phyloP scores from a whole-genome alignment of 2,888 invertebrate species.

The Plemyria rubiginata region DNA sequence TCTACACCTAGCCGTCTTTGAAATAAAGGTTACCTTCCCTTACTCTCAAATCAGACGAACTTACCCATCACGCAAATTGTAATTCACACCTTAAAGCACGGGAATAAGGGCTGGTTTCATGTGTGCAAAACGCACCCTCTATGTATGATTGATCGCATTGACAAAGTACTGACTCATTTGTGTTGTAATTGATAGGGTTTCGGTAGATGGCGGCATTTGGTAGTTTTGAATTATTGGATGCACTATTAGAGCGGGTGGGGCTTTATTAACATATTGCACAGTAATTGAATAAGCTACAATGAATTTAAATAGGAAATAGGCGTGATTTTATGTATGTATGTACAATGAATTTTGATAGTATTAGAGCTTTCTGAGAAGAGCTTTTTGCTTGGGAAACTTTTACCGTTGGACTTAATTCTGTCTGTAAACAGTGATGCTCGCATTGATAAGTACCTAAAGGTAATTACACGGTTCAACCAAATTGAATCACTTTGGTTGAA shows the following conservation, averaged over 20 bases:
- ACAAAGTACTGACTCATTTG: conserved; percentile 40
- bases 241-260: conserved; percentile 19
- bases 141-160: conserved; percentile 39
- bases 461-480: too few species aligned
- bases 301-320: neutral
- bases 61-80: conserved; percentile 1
- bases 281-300: neutral
- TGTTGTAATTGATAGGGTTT: conserved; percentile 26
- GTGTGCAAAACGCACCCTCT: conserved; percentile 21
- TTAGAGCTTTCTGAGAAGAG: too few species aligned
- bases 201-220: neutral
- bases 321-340: neutral
- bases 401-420: too few species aligned
- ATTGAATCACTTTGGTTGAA: too few species aligned
- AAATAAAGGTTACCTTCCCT: conserved; percentile 10
- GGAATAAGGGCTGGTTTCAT: conserved; percentile 24
- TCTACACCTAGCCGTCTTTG: conserved; percentile 13
- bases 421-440: too few species aligned
- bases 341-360: too few species aligned
- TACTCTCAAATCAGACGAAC: neutral
- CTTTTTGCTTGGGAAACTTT: too few species aligned
- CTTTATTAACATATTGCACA: neutral
- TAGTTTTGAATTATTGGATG: conserved; percentile 36
- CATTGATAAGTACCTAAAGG: too few species aligned
- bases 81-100: conserved; percentile 17